Percentiles rank a stretch among this genome's conserved stretches.
These are phyloP conservation scores for Puntigrus tetrazona DNA, from an alignment of 2,113 vertebrate genomes.

Conservation along the genomic window DNA sequence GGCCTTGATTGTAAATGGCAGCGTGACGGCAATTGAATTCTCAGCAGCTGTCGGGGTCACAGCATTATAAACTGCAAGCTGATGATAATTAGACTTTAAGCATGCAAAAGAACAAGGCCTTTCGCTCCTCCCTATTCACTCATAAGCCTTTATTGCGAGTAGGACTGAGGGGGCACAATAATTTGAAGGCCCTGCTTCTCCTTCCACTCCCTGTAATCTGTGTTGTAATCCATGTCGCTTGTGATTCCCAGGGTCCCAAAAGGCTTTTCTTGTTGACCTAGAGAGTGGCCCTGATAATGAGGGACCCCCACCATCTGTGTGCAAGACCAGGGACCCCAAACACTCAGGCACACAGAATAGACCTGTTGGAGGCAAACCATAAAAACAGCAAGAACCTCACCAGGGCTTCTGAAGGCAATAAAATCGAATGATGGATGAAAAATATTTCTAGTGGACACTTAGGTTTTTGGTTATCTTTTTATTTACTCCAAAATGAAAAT, in stretches of 20 bases:
- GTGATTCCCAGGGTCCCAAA: constrained; percentile 68
- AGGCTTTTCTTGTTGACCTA: constrained; percentile 65
- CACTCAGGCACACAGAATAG: constrained; percentile 1
- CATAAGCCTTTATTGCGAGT: constrained; percentile 63
- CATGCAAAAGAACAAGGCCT: constrained; percentile 72
- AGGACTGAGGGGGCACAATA: constrained; percentile 71
- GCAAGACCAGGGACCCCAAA: constrained; percentile 56
- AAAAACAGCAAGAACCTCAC: constrained; percentile 18
- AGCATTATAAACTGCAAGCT: constrained; percentile 58
- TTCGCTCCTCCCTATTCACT: constrained; percentile 41
- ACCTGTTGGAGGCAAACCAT: not conserved
- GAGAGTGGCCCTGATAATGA: constrained; percentile 75
- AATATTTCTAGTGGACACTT: not conserved
- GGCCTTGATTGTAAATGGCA: constrained; percentile 68
- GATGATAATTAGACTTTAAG: constrained; percentile 76
- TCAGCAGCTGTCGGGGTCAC: constrained; percentile 61
- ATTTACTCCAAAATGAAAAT: not conserved
- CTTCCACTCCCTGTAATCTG: constrained; percentile 65
- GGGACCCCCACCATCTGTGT: constrained; percentile 73
- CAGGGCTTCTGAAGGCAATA: constrained; percentile 13
- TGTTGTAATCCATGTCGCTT: constrained; percentile 73
- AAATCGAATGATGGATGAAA: not conserved
- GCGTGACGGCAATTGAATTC: constrained; percentile 62
- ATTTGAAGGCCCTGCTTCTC: constrained; percentile 67
- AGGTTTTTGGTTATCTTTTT: not conserved